A percentile compares a stretch with the other conserved stretches of the same genome.
Evolutionary conservation across 2,888 invertebrate genomes (phyloP).

Genomic region (Ormyrus nitidulus): DNA sequence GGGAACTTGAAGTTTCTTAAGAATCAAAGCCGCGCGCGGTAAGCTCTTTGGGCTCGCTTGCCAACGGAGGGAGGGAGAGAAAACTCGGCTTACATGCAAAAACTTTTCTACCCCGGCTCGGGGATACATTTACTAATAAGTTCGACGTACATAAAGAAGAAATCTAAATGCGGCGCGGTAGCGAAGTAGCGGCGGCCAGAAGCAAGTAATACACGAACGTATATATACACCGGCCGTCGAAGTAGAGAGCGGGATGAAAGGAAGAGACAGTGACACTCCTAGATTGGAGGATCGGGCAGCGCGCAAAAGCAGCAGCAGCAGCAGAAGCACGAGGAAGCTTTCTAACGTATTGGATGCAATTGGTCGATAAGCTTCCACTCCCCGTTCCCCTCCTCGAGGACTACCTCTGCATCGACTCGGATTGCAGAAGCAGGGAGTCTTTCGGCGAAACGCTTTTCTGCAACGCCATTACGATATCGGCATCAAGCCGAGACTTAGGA

Average conservation of each 20-base stretch:
- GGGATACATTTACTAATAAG: constrained; percentile 53
- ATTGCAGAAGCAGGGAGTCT: constrained; percentile 54
- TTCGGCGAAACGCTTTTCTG: constrained; percentile 44
- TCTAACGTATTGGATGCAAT: constrained; percentile 63
- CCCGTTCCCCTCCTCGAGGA: background rate
- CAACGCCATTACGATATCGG: constrained; percentile 33
- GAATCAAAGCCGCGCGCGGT: constrained; percentile 3
- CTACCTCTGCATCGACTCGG: constrained; percentile 48
- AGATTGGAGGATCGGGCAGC: constrained; percentile 19
- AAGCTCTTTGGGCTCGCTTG: constrained; percentile 20
- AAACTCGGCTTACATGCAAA: constrained; percentile 17
- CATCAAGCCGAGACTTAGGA: background rate
- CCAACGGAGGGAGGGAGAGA: constrained; percentile 15
- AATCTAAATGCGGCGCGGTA: background rate
- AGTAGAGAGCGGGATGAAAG: background rate
- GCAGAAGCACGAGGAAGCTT: constrained; percentile 52
- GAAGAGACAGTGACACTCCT: constrained; percentile 25
- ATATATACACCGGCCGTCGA: background rate
- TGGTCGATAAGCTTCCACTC: constrained; percentile 59
- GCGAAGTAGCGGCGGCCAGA: background rate
- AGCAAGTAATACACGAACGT: background rate
- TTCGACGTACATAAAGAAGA: constrained; percentile 17
- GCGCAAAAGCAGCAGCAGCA: background rate
- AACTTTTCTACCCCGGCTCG: constrained; percentile 16
- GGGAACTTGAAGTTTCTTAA: constrained; percentile 19